A percentile compares a stretch with the other conserved stretches of the same genome.
Conservation (phyloP, 2,113 vertebrate genomes). For the Campylorhamphus procurvoides region DNA sequence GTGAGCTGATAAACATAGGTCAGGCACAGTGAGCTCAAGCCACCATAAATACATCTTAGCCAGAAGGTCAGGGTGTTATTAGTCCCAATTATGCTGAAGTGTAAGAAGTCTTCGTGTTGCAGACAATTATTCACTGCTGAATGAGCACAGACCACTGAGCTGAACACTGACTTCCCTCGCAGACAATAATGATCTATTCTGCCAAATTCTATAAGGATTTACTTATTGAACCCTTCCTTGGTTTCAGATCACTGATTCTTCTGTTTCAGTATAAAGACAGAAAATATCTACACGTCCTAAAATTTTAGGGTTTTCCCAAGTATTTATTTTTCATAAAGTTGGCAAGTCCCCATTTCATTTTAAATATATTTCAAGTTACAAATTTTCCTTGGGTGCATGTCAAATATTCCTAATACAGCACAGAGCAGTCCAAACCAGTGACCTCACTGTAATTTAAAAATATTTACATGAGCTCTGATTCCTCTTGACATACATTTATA, state of each 20-base stretch:
- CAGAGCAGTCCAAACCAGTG: neutral
- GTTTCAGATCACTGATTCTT: slow-evolving; percentile 1
- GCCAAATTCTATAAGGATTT: slow-evolving; percentile 30
- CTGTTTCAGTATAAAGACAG: neutral
- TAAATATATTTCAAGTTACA: neutral
- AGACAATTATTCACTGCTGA: slow-evolving; percentile 70
- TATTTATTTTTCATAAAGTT: neutral
- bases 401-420: neutral
- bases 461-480: neutral
- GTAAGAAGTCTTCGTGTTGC: slow-evolving; percentile 50
- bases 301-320: neutral
- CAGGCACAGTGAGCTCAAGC: slow-evolving; percentile 8
- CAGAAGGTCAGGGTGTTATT: slow-evolving; percentile 70
- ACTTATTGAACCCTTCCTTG: slow-evolving; percentile 3
- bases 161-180: slow-evolving; percentile 15
- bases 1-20: neutral
- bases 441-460: slow-evolving; percentile 25
- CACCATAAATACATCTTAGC: slow-evolving; percentile 55
- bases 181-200: slow-evolving; percentile 33
- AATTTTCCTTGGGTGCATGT: neutral
- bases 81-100: slow-evolving; percentile 70
- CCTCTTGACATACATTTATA: neutral
- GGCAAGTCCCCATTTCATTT: neutral
- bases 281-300: neutral
- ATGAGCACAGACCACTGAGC: slow-evolving; percentile 61